Percentiles rank a stretch among this genome's conserved stretches.
phyloP scores from a whole-genome alignment of 2,113 vertebrate genomes.

The Bombycilla garrulus region DNA sequence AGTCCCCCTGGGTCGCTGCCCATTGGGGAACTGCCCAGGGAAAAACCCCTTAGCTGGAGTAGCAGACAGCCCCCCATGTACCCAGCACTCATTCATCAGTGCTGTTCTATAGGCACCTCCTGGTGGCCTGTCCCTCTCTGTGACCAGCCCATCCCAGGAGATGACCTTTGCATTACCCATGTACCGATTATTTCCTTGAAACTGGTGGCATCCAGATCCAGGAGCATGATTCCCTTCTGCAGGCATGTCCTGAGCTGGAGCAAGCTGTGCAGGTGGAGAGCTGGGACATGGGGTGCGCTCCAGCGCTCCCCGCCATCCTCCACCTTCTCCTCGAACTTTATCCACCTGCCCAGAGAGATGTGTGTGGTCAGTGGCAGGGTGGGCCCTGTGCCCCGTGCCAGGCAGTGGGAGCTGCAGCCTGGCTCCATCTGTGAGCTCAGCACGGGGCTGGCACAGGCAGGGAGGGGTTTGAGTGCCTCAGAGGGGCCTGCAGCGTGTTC shows the following conservation, averaged over 20 bases:
- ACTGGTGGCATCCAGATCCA: constrained; percentile 67
- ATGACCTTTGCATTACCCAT: background rate
- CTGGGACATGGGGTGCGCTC: constrained; percentile 74
- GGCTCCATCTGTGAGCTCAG: background rate
- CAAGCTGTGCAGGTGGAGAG: constrained; percentile 69
- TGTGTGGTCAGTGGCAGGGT: background rate
- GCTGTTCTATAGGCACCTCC: background rate
- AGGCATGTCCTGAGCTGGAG: constrained; percentile 65
- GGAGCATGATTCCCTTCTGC: constrained; percentile 2
- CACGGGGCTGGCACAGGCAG: background rate
- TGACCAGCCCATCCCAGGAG: background rate
- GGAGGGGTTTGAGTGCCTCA: background rate
- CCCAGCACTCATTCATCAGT: no score
- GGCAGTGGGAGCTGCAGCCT: background rate
- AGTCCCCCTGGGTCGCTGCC: background rate
- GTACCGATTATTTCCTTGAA: constrained; percentile 76
- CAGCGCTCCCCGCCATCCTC: constrained; percentile 73
- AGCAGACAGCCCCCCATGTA: background rate
- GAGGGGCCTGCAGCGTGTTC: background rate
- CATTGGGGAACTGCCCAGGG: background rate
- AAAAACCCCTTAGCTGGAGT: background rate
- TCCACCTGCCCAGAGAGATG: constrained; percentile 67
- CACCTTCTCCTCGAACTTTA: constrained; percentile 79
- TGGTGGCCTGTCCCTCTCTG: background rate
- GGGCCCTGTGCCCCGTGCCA: accelerated